phyloP scores from a whole-genome alignment of 2,888 invertebrate species.

The Aphidoletes aphidimyza region DNA sequence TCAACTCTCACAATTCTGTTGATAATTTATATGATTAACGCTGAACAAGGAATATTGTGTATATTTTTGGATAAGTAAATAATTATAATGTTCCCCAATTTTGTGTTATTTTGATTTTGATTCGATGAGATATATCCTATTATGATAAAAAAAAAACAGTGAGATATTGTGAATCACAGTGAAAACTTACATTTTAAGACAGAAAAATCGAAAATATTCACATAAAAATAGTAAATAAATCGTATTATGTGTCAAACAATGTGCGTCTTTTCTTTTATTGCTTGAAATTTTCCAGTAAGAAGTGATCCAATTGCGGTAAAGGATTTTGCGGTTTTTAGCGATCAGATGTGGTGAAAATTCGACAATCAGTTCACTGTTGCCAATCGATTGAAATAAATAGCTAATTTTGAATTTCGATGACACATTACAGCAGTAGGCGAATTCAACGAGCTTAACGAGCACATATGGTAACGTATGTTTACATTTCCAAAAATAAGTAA shows the following conservation, averaged over 20 bases:
- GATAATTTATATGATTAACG: background rate
- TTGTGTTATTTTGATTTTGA: background rate
- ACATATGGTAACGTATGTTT: no score
- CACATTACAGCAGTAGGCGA: no score
- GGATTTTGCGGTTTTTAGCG: no score
- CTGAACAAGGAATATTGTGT: conserved; percentile 43
- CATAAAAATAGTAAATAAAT: conserved; percentile 42
- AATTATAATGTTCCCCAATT: background rate
- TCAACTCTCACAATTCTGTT: background rate
- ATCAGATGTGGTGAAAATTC: no score
- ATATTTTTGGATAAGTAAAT: conserved; percentile 40
- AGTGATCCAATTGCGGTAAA: no score
- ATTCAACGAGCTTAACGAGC: no score
- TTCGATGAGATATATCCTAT: background rate
- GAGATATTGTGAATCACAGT: background rate
- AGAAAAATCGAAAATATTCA: conserved; percentile 35
- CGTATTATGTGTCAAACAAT: conserved; percentile 41
- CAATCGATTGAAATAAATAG: no score
- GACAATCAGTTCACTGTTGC: no score
- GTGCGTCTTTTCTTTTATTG: background rate
- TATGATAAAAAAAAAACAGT: background rate
- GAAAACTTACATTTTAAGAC: background rate
- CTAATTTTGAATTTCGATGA: no score
- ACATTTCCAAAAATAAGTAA: no score
- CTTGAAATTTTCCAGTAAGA: background rate